Evolutionary conservation across 2,113 vertebrate genomes (phyloP), one percentile per base, ranked within the genome.

Genomic region (Xiphophorus couchianus): DNA sequence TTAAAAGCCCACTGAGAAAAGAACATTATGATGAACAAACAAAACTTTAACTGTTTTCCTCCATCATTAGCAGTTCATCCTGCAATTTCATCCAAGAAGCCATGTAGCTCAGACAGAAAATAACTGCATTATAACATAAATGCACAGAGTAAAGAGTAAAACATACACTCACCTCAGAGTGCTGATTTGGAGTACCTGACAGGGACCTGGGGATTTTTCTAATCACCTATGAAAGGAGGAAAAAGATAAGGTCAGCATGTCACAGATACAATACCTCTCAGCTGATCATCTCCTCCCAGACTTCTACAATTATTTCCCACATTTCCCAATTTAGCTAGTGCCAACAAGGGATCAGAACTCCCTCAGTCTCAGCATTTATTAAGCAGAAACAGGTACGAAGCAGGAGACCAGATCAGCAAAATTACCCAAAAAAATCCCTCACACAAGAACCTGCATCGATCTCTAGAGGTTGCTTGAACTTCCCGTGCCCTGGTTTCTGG

Each of bases 181-280:
- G 88, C 90, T 89, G 89, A 89, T 80, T 66, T 65, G 1, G 85
- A 72, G 74, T 71, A 84, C 87, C 91, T 84, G 85, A 89, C 86
- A 63, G 85, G 74, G 85, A 89, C 89, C 77, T 77, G 77, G 82
- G 84, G 86, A 77, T 89, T 87, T 78, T 81, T 89, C 77, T 91
- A 87, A 90, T 89, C 87, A 90, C 90, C 90, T 91, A 88, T 82
- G 76, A 89, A 48, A 78, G 87, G 72, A 62, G 77, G 37, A 84
- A 82, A 86, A 86, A 87, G 73, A 89, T 61, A 48, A 0, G 67
- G 85, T 91, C 85, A 90, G 84, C 80, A 77, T 69, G 66, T 86
- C 82, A 87, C 69, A 83, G 88, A 81, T 35, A 37, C 63, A 61
- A 66, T 35, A 14, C 37, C 69, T 66, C 75, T 74, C 74, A 89